Evolutionary conservation across 2,888 invertebrate genomes (phyloP), one percentile per base, ranked within the genome.

Genomic region (Netelia inedita): DNA sequence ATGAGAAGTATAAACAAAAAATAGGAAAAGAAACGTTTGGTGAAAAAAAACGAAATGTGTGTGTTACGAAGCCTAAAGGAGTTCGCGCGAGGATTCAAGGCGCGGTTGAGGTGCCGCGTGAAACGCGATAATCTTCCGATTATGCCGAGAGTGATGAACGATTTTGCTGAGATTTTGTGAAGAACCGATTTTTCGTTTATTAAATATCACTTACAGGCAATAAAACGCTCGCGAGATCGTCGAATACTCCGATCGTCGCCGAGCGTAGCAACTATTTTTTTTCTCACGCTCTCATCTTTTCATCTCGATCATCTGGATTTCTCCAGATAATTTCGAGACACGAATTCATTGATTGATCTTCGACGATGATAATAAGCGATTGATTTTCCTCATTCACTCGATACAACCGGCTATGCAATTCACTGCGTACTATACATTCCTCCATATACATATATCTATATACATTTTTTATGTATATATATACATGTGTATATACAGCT

Each of bases 21-120:
- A 72, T 59, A 66, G 28, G 71, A 63, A 74, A 74, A 76, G 59
- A 79, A 82, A 72, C 2, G 50, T 28, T 55, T 21, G 50, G 35
- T 19, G 61, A 78, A 75, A 83, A 76, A 43, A 21, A 28, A 73
- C 28, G 66, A 72, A 80, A 83, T 63, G 79, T 66, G 79, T 80
- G 85, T 81, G 82, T 82, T 79, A 79, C 78, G 81, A 57, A 83
- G 83, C 78, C 78, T 83, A 82, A 68, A 79, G 21, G 76, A 61
- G 73, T 82, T 85, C 72, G 86, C 79, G 85, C 59, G 72, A 78
- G 89, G 89, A 89, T 91, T 82, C 88, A 86, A 89, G 89, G 88
- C 89, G 90, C 88, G 89, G 88, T 90, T 90, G 87, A 89, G 88
- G 88, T 88, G 88, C 89, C 79, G 83, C 85, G 88, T 89, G 87